phyloP scores from a whole-genome alignment of 2,113 vertebrate genomes.

The Tupaia chinensis region DNA sequence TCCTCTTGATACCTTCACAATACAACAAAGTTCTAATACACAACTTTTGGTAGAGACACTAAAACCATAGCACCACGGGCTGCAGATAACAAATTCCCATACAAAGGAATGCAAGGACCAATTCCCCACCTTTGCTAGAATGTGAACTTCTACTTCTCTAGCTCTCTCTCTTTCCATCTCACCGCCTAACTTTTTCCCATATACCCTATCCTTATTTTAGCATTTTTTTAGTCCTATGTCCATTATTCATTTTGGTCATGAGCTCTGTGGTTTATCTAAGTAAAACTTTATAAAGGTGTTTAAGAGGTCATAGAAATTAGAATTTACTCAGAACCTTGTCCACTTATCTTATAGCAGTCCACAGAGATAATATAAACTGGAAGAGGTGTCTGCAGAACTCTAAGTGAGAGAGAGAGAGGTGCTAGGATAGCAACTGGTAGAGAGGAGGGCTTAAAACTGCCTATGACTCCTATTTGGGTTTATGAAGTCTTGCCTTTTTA shows the following conservation, averaged over 20 bases:
- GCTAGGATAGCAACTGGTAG: neutral
- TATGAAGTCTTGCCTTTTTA: constrained; percentile 27
- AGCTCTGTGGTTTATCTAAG: neutral
- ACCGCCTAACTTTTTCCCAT: neutral
- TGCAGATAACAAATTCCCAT: neutral
- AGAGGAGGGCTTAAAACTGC: neutral
- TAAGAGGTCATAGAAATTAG: neutral
- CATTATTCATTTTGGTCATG: neutral
- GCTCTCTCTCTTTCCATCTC: neutral
- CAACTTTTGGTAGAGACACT: no score
- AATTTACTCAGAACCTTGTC: neutral
- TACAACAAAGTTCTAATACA: no score
- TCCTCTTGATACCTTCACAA: no score
- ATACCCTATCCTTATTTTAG: neutral
- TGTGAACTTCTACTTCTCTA: neutral
- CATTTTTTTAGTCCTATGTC: neutral
- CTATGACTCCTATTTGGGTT: neutral
- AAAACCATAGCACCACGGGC: neutral
- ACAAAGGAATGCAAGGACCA: neutral
- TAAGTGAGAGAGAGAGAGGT: neutral
- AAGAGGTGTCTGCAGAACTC: neutral
- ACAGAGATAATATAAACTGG: neutral
- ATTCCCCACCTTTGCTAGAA: neutral
- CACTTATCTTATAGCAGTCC: neutral
- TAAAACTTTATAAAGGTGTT: neutral